Percentiles rank a stretch among this genome's conserved stretches.
Evolutionary conservation across 2,113 vertebrate species (phyloP).

Genomic region (Erpornis zantholeuca): DNA sequence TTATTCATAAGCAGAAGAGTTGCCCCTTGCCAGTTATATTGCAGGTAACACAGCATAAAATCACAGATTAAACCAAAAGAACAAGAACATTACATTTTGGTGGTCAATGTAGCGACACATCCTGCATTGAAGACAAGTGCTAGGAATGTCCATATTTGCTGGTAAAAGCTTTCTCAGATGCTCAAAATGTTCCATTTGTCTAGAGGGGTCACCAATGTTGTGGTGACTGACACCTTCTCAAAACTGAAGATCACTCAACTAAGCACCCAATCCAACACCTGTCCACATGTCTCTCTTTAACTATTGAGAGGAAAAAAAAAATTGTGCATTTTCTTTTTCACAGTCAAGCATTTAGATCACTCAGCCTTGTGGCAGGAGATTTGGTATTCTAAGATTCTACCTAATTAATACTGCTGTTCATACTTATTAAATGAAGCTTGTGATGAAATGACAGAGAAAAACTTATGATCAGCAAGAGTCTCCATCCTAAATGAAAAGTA

Average conservation of each 20-base stretch:
- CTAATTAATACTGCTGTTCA: not conserved
- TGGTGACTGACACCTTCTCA: not conserved
- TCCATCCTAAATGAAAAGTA: not conserved
- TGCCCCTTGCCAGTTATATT: not conserved
- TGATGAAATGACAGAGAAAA: not conserved
- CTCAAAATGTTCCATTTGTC: not conserved
- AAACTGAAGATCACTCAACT: not conserved
- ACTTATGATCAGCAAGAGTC: not conserved
- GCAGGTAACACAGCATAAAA: not conserved
- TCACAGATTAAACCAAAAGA: not conserved
- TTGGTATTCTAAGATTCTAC: not conserved
- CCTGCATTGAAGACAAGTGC: not conserved
- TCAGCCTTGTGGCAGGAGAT: not conserved
- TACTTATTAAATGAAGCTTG: not conserved
- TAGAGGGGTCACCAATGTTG: not conserved
- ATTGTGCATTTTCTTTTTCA: not conserved
- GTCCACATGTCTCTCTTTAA: not conserved
- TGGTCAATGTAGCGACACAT: not conserved
- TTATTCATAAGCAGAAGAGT: not conserved
- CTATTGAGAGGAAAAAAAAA: not conserved
- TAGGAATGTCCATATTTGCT: not conserved
- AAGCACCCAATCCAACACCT: not conserved
- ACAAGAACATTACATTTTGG: not conserved
- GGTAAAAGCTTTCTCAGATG: not conserved
- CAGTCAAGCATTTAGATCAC: not conserved